A percentile compares a stretch with the other conserved stretches of the same genome.
Conservation (phyloP, 1,140 invertebrate species). For the Drosophila rhopaloa region DNA sequence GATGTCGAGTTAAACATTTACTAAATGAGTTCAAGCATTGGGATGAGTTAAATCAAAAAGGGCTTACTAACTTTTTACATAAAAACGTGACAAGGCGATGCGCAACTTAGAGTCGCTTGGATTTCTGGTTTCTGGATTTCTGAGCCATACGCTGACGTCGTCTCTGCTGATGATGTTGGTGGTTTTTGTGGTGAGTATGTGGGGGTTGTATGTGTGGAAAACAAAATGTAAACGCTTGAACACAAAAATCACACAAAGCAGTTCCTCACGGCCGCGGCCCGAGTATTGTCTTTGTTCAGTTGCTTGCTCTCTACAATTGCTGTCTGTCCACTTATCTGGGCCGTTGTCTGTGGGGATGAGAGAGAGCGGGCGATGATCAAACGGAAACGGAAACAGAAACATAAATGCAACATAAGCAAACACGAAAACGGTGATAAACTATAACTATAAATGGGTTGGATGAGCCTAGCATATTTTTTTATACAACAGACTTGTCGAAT, state of each 20-base stretch:
- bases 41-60: slow-evolving; percentile 24
- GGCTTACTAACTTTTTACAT: slow-evolving; percentile 77
- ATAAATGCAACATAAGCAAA: slow-evolving; percentile 51
- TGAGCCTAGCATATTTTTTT: slow-evolving; percentile 32
- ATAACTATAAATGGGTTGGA: slow-evolving; percentile 42
- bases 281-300: slow-evolving; percentile 80
- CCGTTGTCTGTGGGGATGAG: slow-evolving; percentile 79
- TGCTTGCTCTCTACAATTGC: slow-evolving; percentile 75
- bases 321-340: slow-evolving; percentile 83
- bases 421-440: slow-evolving; percentile 26
- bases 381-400: slow-evolving; percentile 45
- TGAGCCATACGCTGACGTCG: slow-evolving; percentile 35
- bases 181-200: slow-evolving; percentile 35
- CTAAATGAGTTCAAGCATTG: slow-evolving; percentile 17
- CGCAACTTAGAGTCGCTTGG: slow-evolving; percentile 73
- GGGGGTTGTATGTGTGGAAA: slow-evolving; percentile 46
- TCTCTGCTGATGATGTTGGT: slow-evolving; percentile 45
- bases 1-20: neutral
- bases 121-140: slow-evolving; percentile 45
- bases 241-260: slow-evolving; percentile 81
- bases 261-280: slow-evolving; percentile 63
- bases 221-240: slow-evolving; percentile 78
- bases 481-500: neutral
- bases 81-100: slow-evolving; percentile 74
- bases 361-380: slow-evolving; percentile 64